Conservation (phyloP, 1,140 invertebrate genomes). For the Arctopsyche grandis region DNA sequence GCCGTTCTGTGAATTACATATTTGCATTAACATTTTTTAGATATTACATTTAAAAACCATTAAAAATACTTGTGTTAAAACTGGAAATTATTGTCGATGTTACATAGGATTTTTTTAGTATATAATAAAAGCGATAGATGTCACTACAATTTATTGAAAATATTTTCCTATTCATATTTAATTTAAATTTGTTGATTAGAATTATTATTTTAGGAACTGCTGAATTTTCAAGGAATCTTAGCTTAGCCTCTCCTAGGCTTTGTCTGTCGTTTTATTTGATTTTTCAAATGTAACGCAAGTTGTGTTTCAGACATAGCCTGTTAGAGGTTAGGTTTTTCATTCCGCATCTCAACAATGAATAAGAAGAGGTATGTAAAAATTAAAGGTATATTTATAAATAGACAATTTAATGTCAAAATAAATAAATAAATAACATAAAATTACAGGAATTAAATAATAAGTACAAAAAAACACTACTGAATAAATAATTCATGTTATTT, state of each 20-base stretch:
- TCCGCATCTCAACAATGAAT: slow-evolving; percentile 8
- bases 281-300: slow-evolving; percentile 35
- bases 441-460: not conserved
- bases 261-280: slow-evolving; percentile 50
- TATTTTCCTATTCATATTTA: not conserved
- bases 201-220: not conserved
- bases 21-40: too few species aligned
- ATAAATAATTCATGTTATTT: not conserved
- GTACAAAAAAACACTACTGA: not conserved
- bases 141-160: not conserved
- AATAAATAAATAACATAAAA: not conserved
- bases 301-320: slow-evolving; percentile 53
- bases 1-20: too few species aligned
- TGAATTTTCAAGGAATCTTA: slow-evolving; percentile 28
- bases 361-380: not conserved
- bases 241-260: slow-evolving; percentile 55
- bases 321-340: slow-evolving; percentile 52
- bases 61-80: too few species aligned
- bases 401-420: not conserved
- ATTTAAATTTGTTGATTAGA: not conserved
- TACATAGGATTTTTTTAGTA: not conserved
- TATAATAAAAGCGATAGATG: not conserved
- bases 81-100: too few species aligned
- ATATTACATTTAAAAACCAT: too few species aligned
- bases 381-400: not conserved